These are phyloP conservation scores for Phortica magna DNA, from an alignment of 2,888 invertebrate species.

Conservation along the genomic window DNA sequence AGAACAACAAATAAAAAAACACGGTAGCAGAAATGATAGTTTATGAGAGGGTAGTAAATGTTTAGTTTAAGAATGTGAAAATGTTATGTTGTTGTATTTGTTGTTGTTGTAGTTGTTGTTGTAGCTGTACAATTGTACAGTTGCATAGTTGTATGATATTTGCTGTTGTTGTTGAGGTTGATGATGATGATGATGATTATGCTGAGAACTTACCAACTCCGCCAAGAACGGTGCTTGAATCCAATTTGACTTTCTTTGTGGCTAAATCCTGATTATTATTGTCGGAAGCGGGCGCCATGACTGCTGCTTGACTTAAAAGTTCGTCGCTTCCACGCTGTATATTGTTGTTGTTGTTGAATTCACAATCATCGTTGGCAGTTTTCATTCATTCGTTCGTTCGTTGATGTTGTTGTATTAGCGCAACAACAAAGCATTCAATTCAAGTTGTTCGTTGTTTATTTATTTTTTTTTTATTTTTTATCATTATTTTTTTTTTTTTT, in stretches of 20 bases:
- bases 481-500: conserved; percentile 5
- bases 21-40: background rate
- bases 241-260: conserved; percentile 92
- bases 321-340: conserved; percentile 97
- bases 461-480: conserved; percentile 35
- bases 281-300: conserved; percentile 96
- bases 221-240: conserved; percentile 77
- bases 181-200: background rate
- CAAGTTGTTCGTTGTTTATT: conserved; percentile 55
- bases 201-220: conserved; percentile 77
- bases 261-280: conserved; percentile 95
- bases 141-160: background rate
- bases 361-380: background rate
- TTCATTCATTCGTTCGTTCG: conserved; percentile 32
- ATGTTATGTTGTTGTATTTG: background rate
- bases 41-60: background rate
- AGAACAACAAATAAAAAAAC: background rate
- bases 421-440: conserved; percentile 31
- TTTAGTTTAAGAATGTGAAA: background rate
- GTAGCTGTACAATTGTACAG: background rate
- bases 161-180: background rate
- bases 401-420: conserved; percentile 45
- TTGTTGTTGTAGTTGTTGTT: background rate
- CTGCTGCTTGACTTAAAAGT: conserved; percentile 96
- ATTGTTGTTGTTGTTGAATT: conserved; percentile 14